phyloP scores from a whole-genome alignment of 2,888 invertebrate genomes.

The Zygaena filipendulae region DNA sequence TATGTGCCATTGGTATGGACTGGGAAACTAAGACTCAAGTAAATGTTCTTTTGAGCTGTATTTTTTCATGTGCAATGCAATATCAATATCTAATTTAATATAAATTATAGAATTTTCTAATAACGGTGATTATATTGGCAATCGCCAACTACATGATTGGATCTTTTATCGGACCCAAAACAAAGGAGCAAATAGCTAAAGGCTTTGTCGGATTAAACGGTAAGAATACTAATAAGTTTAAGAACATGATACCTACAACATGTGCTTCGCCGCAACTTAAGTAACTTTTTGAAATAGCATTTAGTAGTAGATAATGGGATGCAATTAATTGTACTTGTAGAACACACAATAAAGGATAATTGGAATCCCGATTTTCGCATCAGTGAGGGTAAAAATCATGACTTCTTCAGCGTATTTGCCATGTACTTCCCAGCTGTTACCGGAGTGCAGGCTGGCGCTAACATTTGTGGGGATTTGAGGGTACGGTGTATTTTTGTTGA shows the following conservation, averaged over 20 bases:
- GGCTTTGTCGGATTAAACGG: conserved; percentile 86
- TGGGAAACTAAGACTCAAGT: conserved; percentile 88
- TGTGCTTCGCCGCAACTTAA: too few relatives aligned
- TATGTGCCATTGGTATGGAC: conserved; percentile 89
- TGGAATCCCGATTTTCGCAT: conserved; percentile 73
- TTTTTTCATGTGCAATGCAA: too few relatives aligned
- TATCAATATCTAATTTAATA: too few relatives aligned
- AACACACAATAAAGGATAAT: too few relatives aligned
- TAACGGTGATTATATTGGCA: conserved; percentile 81
- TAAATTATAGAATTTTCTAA: conserved; percentile 72
- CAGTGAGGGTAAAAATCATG: conserved; percentile 72
- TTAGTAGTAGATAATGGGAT: too few relatives aligned
- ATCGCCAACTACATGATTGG: conserved; percentile 89
- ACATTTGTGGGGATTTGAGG: conserved; percentile 93
- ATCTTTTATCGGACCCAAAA: conserved; percentile 76
- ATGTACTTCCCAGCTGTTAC: conserved; percentile 97
- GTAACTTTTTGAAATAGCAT: too few relatives aligned
- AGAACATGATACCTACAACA: too few relatives aligned
- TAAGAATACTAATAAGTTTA: too few relatives aligned
- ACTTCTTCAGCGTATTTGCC: conserved; percentile 91
- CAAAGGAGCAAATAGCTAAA: conserved; percentile 59
- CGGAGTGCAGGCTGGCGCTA: conserved; percentile 94
- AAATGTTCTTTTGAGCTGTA: too few relatives aligned
- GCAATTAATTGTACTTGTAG: too few relatives aligned
- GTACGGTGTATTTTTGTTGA: too few relatives aligned